Conservation (phyloP, 2,888 invertebrate species). For the Drosophila merina region DNA sequence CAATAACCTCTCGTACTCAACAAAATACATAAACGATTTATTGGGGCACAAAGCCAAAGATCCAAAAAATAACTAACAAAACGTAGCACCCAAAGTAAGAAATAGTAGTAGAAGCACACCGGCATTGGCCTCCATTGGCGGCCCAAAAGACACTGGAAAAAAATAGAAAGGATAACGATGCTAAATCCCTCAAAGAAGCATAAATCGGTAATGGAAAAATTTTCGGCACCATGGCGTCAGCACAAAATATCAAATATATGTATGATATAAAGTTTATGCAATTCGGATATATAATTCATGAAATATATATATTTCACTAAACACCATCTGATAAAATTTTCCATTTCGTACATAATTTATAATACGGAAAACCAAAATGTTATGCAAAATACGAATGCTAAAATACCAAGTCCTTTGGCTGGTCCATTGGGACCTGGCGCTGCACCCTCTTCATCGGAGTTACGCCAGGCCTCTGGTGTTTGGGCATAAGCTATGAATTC, state of each 20-base stretch:
- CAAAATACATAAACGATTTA: conserved; percentile 80
- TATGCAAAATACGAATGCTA: background rate
- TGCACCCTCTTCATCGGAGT: background rate
- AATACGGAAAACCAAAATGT: background rate
- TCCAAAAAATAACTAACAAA: conserved; percentile 52
- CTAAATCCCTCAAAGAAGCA: conserved; percentile 60
- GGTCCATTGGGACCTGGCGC: background rate
- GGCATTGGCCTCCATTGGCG: conserved; percentile 7
- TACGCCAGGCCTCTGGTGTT: background rate
- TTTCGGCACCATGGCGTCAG: conserved; percentile 41
- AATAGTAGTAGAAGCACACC: background rate
- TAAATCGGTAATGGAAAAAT: conserved; percentile 63
- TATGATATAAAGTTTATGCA: background rate
- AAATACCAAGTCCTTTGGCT: background rate
- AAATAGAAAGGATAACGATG: conserved; percentile 53
- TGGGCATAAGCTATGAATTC: background rate
- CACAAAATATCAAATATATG: background rate
- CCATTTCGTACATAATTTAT: conserved; percentile 1
- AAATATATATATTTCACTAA: conserved; percentile 3
- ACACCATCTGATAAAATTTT: background rate
- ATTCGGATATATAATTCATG: too few relatives aligned
- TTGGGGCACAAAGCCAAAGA: conserved; percentile 66
- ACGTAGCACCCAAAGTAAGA: conserved; percentile 27
- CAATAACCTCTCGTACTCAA: conserved; percentile 77
- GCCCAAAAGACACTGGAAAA: conserved; percentile 12